A percentile compares a stretch with the other conserved stretches of the same genome.
phyloP scores from a whole-genome alignment of 2,113 vertebrate genomes.

The Calonectris borealis region DNA sequence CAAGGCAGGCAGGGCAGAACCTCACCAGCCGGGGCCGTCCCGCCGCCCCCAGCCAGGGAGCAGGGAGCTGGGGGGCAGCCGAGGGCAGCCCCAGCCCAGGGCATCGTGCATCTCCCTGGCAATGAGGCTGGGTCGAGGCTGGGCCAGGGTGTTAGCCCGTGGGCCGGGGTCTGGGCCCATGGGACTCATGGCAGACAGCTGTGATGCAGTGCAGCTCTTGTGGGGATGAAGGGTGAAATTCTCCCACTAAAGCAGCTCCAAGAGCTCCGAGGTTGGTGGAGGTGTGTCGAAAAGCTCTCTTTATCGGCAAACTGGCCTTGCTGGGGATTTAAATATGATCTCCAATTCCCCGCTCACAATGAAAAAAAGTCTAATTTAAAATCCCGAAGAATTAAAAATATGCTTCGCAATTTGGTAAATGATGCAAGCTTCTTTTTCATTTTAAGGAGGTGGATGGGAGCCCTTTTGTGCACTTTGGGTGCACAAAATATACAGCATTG shows the following conservation, averaged over 20 bases:
- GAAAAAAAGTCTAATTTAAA: not conserved
- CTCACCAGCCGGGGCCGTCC: fast-evolving
- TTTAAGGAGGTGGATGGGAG: not conserved
- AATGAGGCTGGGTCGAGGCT: fast-evolving
- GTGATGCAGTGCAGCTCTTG: not conserved
- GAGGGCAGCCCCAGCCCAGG: not conserved
- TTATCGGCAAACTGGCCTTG: not conserved
- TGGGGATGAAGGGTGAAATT: not conserved
- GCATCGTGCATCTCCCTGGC: fast-evolving
- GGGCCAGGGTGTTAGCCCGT: not conserved
- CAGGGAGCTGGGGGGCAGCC: not conserved
- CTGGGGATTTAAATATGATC: not conserved
- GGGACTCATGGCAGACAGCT: not conserved
- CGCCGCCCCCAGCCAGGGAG: not conserved
- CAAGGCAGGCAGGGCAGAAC: not conserved
- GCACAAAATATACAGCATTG: not conserved
- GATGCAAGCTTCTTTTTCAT: not conserved
- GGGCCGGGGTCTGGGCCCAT: not conserved
- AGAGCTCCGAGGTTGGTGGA: not conserved
- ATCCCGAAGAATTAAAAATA: not conserved
- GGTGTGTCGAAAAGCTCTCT: not conserved
- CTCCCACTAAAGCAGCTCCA: not conserved
- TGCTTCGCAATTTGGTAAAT: not conserved
- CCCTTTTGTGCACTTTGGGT: no score
- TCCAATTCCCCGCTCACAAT: not conserved